Percentiles rank a stretch among this genome's conserved stretches.
Conservation (phyloP, 2,888 invertebrate species). For the Lasioglossum pauxillum region DNA sequence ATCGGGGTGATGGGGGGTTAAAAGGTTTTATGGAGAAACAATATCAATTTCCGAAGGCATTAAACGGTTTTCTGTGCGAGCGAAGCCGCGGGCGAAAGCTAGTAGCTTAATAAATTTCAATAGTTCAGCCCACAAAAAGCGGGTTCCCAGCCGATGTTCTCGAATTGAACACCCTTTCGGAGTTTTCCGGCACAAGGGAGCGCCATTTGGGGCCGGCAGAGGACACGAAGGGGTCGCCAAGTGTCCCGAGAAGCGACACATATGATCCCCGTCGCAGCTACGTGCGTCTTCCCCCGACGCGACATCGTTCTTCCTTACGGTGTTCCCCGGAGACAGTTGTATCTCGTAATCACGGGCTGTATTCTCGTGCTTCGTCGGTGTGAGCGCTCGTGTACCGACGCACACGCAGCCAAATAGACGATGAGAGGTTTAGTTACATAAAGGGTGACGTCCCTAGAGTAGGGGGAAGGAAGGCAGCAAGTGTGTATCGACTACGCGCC, state of each 20-base stretch:
- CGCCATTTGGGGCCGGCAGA: slow-evolving; percentile 20
- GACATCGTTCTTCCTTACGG: slow-evolving; percentile 59
- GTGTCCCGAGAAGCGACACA: neutral
- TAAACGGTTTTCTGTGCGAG: too few species aligned
- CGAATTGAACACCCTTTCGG: slow-evolving; percentile 10
- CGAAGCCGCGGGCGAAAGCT: too few species aligned
- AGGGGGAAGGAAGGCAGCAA: slow-evolving; percentile 66
- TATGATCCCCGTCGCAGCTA: slow-evolving; percentile 23
- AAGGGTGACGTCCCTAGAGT: slow-evolving; percentile 60
- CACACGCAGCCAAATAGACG: slow-evolving; percentile 24
- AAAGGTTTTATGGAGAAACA: too few species aligned
- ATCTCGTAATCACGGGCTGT: slow-evolving; percentile 57
- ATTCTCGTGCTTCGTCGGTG: slow-evolving; percentile 6
- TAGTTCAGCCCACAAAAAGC: too few species aligned
- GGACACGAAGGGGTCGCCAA: neutral
- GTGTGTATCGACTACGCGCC: slow-evolving; percentile 74
- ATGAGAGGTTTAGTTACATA: slow-evolving; percentile 63
- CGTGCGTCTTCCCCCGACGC: slow-evolving; percentile 25
- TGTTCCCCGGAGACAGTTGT: slow-evolving; percentile 54
- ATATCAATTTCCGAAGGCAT: too few species aligned
- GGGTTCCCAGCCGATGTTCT: neutral
- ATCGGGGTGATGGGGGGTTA: too few species aligned
- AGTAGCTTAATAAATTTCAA: too few species aligned
- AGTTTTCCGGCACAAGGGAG: slow-evolving; percentile 22
- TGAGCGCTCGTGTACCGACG: too few species aligned